phyloP scores from a whole-genome alignment of 2,888 invertebrate genomes.

The Leucoma salicis region DNA sequence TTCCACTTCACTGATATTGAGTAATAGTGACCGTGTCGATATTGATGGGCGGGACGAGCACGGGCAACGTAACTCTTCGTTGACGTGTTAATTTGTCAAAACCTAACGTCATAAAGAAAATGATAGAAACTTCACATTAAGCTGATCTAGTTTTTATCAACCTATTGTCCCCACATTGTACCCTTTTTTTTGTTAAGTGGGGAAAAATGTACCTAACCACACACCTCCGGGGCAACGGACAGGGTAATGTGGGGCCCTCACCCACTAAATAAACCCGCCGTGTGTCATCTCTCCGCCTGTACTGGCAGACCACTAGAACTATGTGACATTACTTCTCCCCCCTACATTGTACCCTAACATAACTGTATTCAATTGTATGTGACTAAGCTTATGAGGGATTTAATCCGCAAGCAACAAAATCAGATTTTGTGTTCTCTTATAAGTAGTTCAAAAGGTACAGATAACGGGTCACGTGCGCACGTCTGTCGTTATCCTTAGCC shows the following conservation, averaged over 20 bases:
- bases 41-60: conserved; percentile 65
- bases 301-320: no score
- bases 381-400: no score
- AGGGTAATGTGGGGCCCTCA: no score
- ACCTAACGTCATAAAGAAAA: conserved; percentile 65
- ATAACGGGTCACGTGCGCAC: conserved; percentile 75
- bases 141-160: conserved; percentile 22
- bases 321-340: no score
- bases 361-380: no score
- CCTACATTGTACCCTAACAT: no score
- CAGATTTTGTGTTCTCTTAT: conserved; percentile 55
- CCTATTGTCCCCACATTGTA: no score
- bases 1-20: conserved; percentile 78
- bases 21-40: conserved; percentile 68
- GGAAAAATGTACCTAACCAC: no score
- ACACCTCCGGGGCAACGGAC: no score
- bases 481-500: conserved; percentile 72
- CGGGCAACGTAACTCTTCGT: conserved; percentile 58
- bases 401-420: conserved; percentile 39
- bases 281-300: no score
- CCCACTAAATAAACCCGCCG: no score
- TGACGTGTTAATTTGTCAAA: conserved; percentile 76
- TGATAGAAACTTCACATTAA: conserved; percentile 50
- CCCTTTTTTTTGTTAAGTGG: no score
- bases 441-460: conserved; percentile 56